Evolutionary conservation across 2,113 vertebrate genomes (phyloP), one percentile per base, ranked within the genome.

Genomic region (Hemibagrus wyckioides): DNA sequence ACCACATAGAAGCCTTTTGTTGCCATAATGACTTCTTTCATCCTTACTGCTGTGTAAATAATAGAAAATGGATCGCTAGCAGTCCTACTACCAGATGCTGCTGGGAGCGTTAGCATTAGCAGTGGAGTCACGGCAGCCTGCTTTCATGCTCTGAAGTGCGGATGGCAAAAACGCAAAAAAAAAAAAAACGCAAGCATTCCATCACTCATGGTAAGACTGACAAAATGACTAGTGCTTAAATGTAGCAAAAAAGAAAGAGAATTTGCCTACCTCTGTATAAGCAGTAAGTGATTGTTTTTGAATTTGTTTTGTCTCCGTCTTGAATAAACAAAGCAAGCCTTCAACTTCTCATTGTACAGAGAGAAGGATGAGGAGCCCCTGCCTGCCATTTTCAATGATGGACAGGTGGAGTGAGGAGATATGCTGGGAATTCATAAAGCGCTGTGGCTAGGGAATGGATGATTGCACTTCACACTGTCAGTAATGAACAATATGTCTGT

Each of bases 111-210:
- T 52, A 57, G 41, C 61, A 89, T 93, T 92, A 88, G 87, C 88
- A 93, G 89, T 90, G 83, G 79, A 92, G 88, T 93, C 85, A 92
- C 90, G 86, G 92, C 89, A 87, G 75, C 87, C 87, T 69, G 85
- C 89, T 69, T 87, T 88, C 89, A 86, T 88, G 89, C 91, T 89
- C 73, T 93, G 93, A 92, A 91, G 87, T 89, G 87, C 79, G 52
- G 80, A 88, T 90, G 90, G 33, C n/a, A 44, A 59, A 80, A 91
- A 84, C 48, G 82, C 80, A n/a, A n/a, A n/a, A n/a, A n/a, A n/a
- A n/a, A n/a, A n/a, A n/a, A n/a, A n/a, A 89, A 87, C 30, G 61
- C 85, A 75, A 87, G 87, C 79, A 88, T 88, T 90, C 89, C 85
- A 90, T 91, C 88, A 91, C 69, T 56, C 76, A 67, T 59, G 57